phyloP scores from a whole-genome alignment of 1,140 invertebrate species.

The Stegodyphus dumicola region DNA sequence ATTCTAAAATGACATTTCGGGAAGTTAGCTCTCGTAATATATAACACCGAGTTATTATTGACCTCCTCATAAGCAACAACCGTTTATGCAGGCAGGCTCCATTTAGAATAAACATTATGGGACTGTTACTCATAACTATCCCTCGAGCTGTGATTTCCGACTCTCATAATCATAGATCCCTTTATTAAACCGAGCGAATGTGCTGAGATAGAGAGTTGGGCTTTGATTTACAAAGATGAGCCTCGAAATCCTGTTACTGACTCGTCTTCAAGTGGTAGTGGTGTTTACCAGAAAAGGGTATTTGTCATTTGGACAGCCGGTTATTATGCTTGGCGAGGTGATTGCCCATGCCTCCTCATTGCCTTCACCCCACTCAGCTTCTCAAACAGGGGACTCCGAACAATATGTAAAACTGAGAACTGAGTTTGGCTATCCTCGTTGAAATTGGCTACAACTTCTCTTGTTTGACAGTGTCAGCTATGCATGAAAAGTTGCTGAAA shows the following conservation, averaged over 20 bases:
- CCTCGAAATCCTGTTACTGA: conserved; percentile 31
- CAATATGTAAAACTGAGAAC: neutral
- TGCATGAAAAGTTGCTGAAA: no score
- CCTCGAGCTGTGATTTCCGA: conserved; percentile 7
- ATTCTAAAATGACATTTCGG: no score
- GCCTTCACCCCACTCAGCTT: neutral
- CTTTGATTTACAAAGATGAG: conserved; percentile 49
- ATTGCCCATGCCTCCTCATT: neutral
- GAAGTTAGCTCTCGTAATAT: no score
- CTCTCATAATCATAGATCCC: conserved; percentile 1
- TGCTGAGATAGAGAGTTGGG: conserved; percentile 11
- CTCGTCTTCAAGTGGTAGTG: conserved; percentile 15
- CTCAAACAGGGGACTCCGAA: neutral
- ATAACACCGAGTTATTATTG: no score
- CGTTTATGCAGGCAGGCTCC: neutral
- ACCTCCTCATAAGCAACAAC: no score
- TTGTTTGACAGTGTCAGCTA: no score
- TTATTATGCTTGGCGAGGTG: conserved; percentile 23
- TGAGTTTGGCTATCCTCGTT: conserved; percentile 28
- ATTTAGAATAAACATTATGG: neutral
- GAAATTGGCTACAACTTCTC: conserved; percentile 3
- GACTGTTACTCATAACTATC: conserved; percentile 8
- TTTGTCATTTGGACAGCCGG: conserved; percentile 36
- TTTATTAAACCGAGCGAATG: conserved; percentile 22
- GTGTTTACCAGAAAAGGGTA: conserved; percentile 20